phyloP scores from a whole-genome alignment of 1,140 invertebrate genomes.

The Zelostemma sp. region DNA sequence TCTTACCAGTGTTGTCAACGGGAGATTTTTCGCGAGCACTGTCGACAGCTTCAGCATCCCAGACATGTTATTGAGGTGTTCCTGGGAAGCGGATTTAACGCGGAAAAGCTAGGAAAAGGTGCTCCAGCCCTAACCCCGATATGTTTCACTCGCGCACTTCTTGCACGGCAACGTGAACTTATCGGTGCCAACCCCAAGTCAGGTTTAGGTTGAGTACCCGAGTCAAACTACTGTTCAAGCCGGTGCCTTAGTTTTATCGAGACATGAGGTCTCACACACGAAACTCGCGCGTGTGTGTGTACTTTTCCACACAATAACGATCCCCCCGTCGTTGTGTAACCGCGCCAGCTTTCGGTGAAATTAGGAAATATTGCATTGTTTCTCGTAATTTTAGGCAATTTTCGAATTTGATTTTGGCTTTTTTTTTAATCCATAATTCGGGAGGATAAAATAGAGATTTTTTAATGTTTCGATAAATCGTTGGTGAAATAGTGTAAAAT shows the following conservation, averaged over 20 bases:
- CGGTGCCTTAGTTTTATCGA: neutral
- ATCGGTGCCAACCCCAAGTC: constrained; percentile 38
- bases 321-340: neutral
- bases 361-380: no score
- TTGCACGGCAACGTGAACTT: constrained; percentile 50
- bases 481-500: no score
- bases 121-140: constrained; percentile 30
- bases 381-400: no score
- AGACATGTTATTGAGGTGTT: constrained; percentile 46
- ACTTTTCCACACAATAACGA: neutral
- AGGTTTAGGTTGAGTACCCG: constrained; percentile 14
- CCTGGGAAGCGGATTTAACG: neutral
- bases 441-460: no score
- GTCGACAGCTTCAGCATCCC: constrained; percentile 59
- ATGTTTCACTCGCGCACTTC: constrained; percentile 58
- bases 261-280: neutral
- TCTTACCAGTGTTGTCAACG: constrained; percentile 53
- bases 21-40: constrained; percentile 49
- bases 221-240: constrained; percentile 3
- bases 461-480: no score
- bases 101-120: neutral
- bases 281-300: neutral
- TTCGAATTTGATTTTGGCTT: no score
- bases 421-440: no score
- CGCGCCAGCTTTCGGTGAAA: neutral